Evolutionary conservation across 2,797 vertebrate species (phyloP).

Genomic region (Hipposideros larvatus): DNA sequence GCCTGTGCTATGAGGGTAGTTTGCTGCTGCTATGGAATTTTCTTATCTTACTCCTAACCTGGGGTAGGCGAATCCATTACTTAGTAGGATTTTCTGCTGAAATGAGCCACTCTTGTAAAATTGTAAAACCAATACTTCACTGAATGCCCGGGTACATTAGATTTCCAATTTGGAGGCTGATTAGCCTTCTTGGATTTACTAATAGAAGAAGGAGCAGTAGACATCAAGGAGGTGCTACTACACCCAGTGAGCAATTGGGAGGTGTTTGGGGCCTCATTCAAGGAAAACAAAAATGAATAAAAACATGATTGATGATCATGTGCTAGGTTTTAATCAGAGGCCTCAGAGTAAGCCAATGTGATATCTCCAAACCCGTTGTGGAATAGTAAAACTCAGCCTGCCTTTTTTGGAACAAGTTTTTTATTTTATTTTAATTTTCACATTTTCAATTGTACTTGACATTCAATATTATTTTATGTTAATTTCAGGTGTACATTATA

Average conservation of each 20-base stretch:
- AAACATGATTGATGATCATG: not conserved
- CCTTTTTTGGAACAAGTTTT: not conserved
- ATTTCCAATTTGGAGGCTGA: not conserved
- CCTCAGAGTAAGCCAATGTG: not conserved
- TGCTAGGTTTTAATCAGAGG: not conserved
- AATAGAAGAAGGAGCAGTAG: not conserved
- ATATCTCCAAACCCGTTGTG: not conserved
- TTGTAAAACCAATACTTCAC: not conserved
- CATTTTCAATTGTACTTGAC: too few relatives aligned
- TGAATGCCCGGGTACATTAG: not conserved
- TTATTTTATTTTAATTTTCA: too few relatives aligned
- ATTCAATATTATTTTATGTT: too few relatives aligned
- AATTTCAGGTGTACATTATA: too few relatives aligned
- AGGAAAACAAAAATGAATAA: not conserved
- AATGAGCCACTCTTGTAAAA: not conserved
- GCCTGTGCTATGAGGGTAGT: not conserved
- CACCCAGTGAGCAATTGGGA: not conserved
- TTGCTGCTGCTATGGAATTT: not conserved
- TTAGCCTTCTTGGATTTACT: not conserved
- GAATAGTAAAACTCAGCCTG: not conserved
- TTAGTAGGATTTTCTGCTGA: not conserved
- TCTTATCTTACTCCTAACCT: not conserved
- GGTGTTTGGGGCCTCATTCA: not conserved
- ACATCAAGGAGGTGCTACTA: not conserved
- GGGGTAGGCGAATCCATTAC: not conserved